Conservation (phyloP, 2,888 invertebrate species). For the Dascillus cervinus region DNA sequence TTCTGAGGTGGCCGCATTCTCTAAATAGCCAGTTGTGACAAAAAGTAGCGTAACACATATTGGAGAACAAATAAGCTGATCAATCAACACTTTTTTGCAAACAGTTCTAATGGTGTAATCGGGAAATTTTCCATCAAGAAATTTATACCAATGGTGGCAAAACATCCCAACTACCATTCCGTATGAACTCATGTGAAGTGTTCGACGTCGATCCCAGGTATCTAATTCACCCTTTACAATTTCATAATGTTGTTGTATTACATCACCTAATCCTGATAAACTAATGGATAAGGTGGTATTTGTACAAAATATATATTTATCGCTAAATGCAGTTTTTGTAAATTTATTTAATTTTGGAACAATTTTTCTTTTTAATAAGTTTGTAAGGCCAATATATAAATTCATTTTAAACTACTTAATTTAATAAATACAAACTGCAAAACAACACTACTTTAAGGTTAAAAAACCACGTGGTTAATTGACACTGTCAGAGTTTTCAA, state of each 20-base stretch:
- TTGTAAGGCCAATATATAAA: not conserved
- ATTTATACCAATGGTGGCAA: slow-evolving; percentile 81
- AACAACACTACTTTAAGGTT: too few species aligned
- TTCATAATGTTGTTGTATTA: slow-evolving; percentile 75
- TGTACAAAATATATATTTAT: slow-evolving; percentile 66
- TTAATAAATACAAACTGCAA: too few species aligned
- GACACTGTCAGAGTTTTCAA: too few species aligned
- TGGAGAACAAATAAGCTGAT: slow-evolving; percentile 81
- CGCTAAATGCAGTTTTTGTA: slow-evolving; percentile 47
- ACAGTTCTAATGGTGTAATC: slow-evolving; percentile 60
- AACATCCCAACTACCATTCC: slow-evolving; percentile 71
- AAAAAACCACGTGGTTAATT: too few species aligned
- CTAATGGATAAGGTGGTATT: slow-evolving; percentile 70
- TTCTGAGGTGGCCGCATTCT: slow-evolving; percentile 52
- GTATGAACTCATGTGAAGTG: slow-evolving; percentile 67
- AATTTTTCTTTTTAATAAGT: slow-evolving; percentile 1
- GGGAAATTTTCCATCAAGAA: slow-evolving; percentile 63
- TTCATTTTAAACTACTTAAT: not conserved
- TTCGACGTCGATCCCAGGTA: slow-evolving; percentile 53
- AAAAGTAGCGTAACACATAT: slow-evolving; percentile 71
- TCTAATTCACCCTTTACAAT: slow-evolving; percentile 49
- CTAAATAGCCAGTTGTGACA: slow-evolving; percentile 63
- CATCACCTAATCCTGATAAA: slow-evolving; percentile 72
- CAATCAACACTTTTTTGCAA: slow-evolving; percentile 69
- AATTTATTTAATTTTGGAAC: slow-evolving; percentile 16